Evolutionary conservation across 2,888 invertebrate species (phyloP).

Genomic region (Cephus sareptanus): DNA sequence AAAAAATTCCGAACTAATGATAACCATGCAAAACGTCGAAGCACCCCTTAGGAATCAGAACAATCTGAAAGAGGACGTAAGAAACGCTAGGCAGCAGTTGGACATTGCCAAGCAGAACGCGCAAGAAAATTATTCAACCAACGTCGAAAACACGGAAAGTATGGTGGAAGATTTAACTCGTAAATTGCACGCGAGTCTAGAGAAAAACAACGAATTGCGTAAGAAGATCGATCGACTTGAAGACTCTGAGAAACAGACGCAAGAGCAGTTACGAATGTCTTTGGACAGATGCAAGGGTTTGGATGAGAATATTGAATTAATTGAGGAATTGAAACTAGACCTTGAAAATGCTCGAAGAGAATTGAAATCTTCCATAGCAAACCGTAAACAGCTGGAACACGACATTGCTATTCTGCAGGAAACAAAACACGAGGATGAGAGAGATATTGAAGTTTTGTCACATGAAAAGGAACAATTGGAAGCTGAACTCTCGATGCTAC

Average conservation of each 20-base stretch:
- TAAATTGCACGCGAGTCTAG: slow-evolving; percentile 39
- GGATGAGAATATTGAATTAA: slow-evolving; percentile 46
- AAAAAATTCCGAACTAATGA: slow-evolving; percentile 45
- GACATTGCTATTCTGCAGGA: slow-evolving; percentile 64
- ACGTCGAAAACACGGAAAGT: slow-evolving; percentile 38
- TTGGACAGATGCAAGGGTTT: slow-evolving; percentile 44
- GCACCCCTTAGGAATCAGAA: slow-evolving; percentile 68
- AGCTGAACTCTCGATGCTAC: slow-evolving; percentile 41
- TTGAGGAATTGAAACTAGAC: slow-evolving; percentile 52
- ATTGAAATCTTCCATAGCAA: slow-evolving; percentile 55
- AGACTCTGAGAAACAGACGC: slow-evolving; percentile 45
- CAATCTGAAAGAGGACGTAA: slow-evolving; percentile 69
- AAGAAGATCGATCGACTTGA: slow-evolving; percentile 61
- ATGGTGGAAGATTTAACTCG: slow-evolving; percentile 38
- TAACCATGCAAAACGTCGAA: slow-evolving; percentile 48
- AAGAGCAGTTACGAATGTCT: slow-evolving; percentile 41
- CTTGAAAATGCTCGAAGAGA: slow-evolving; percentile 54
- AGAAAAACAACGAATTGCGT: slow-evolving; percentile 59
- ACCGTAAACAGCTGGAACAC: slow-evolving; percentile 64
- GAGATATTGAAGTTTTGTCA: slow-evolving; percentile 48
- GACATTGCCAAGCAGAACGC: slow-evolving; percentile 67
- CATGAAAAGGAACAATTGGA: slow-evolving; percentile 50
- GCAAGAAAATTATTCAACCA: slow-evolving; percentile 55
- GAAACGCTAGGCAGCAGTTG: slow-evolving; percentile 69
- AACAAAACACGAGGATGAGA: slow-evolving; percentile 65